These are phyloP conservation scores for Catalaphyllia jardinei DNA, from an alignment of 64 coral and sea anemone genomes.

Conservation along the genomic window DNA sequence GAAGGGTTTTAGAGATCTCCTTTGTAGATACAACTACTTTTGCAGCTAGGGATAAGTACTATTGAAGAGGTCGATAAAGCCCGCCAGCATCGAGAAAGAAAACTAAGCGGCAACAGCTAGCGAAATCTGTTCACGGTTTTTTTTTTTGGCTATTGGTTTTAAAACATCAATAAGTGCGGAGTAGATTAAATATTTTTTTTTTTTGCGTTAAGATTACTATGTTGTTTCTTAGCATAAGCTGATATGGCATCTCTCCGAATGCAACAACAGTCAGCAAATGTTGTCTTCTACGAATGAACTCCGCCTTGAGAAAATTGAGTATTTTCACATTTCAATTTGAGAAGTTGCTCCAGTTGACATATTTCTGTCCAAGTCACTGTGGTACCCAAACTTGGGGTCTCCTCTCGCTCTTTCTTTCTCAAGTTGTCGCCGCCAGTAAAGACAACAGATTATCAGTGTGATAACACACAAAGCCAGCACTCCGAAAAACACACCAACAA, in stretches of 20 bases:
- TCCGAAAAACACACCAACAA: conserved; percentile 75
- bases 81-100: too few species aligned
- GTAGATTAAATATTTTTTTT: too few species aligned
- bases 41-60: not conserved
- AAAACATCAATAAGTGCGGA: too few species aligned
- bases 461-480: conserved; percentile 52
- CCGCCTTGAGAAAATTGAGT: not conserved
- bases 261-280: not conserved
- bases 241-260: not conserved
- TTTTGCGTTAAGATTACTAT: too few species aligned
- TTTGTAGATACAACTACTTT: not conserved
- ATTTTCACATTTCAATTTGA: not conserved
- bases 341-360: not conserved
- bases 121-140: too few species aligned
- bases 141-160: too few species aligned
- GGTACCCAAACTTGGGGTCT: not conserved
- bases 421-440: conserved; percentile 57
- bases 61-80: not conserved
- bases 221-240: not conserved
- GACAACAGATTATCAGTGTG: conserved; percentile 49
- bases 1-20: not conserved
- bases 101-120: too few species aligned
- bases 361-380: conserved; percentile 16
- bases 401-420: conserved; percentile 15
- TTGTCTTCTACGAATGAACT: not conserved